A percentile compares a stretch with the other conserved stretches of the same genome.
Conservation (phyloP, 2,888 invertebrate species). For the Coecobrya sp. region DNA sequence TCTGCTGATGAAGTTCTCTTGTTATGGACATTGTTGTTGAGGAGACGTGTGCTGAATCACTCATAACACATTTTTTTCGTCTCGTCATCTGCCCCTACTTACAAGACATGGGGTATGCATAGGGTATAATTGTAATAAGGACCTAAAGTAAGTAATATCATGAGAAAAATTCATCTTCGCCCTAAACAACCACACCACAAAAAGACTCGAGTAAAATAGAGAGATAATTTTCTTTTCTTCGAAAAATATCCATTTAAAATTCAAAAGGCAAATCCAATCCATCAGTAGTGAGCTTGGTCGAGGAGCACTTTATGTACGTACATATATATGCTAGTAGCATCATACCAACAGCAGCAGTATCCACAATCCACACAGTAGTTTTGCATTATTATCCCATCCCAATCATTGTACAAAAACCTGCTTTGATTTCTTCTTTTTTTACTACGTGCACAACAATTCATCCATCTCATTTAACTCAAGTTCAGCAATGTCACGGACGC, state of each 20-base stretch:
- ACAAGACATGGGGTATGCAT: neutral
- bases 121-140: neutral
- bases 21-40: conserved; percentile 69
- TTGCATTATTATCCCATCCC: conserved; percentile 28
- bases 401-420: conserved; percentile 62
- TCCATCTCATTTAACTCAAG: conserved; percentile 70
- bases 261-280: conserved; percentile 51
- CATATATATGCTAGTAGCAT: neutral
- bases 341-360: too few relatives aligned
- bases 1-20: conserved; percentile 72
- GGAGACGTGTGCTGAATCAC: conserved; percentile 77
- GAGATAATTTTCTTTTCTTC: conserved; percentile 39
- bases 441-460: conserved; percentile 56
- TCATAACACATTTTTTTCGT: neutral
- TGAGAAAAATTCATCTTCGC: conserved; percentile 38
- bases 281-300: neutral
- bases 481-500: conserved; percentile 75
- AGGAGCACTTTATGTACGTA: neutral
- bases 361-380: too few relatives aligned
- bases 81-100: neutral
- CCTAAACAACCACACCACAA: neutral
- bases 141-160: neutral
- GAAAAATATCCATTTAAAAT: conserved; percentile 63
- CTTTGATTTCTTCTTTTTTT: conserved; percentile 58
- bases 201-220: conserved; percentile 39